A percentile compares a stretch with the other conserved stretches of the same genome.
Conservation (phyloP, 2,113 vertebrate genomes). For the Smithornis capensis region DNA sequence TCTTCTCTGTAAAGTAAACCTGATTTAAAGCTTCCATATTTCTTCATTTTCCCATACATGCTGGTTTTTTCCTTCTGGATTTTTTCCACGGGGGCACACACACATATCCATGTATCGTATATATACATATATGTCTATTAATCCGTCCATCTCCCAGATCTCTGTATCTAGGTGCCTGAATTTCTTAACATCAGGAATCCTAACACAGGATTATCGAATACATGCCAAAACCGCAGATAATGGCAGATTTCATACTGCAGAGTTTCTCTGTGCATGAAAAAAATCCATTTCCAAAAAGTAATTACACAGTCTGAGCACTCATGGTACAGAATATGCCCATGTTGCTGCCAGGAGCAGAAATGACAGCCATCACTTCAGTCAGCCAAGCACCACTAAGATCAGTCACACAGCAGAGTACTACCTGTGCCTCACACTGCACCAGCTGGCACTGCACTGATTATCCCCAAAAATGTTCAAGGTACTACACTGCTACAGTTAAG, state of each 20-base stretch:
- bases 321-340: neutral
- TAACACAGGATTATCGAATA: neutral
- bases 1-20: neutral
- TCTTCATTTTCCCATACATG: neutral
- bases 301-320: neutral
- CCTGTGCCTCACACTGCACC: neutral
- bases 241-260: neutral
- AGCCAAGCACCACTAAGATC: neutral
- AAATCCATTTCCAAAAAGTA: neutral
- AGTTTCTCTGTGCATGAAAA: neutral
- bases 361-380: slow-evolving; percentile 35
- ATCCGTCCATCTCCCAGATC: neutral
- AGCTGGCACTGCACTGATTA: neutral
- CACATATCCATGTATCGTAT: neutral
- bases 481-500: neutral
- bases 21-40: neutral
- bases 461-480: neutral
- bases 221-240: neutral
- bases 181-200: neutral
- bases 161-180: neutral
- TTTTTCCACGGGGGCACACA: neutral
- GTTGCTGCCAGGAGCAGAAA: slow-evolving; percentile 18
- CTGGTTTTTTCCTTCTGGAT: neutral
- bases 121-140: neutral
- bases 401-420: neutral